Evolutionary conservation across 2,888 invertebrate genomes (phyloP).

Genomic region (Lasioglossum morio): DNA sequence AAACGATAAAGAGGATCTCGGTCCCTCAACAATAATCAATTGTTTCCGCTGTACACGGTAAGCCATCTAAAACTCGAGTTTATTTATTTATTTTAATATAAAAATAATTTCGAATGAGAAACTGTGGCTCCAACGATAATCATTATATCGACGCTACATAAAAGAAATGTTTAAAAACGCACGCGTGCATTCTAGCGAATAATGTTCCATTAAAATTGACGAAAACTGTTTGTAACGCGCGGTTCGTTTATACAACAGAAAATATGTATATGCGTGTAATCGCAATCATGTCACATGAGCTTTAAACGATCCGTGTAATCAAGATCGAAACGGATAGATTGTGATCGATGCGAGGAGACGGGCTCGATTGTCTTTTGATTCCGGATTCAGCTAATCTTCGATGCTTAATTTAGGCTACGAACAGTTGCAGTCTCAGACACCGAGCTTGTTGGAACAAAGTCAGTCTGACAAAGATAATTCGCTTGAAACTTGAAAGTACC

Average conservation of each 20-base stretch:
- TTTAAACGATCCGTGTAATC: conserved; percentile 31
- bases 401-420: neutral
- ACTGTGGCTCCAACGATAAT: neutral
- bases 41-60: too few relatives aligned
- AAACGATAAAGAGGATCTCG: too few relatives aligned
- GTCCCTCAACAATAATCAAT: too few relatives aligned
- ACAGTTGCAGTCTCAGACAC: too few relatives aligned
- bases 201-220: conserved; percentile 30
- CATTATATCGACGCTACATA: neutral
- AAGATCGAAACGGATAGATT: conserved; percentile 28
- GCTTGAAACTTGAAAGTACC: neutral
- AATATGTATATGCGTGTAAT: neutral
- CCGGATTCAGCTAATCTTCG: neutral
- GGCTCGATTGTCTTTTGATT: conserved; percentile 17
- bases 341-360: conserved; percentile 24
- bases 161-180: conserved; percentile 13
- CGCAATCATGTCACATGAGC: conserved; percentile 33
- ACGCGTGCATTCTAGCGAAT: neutral
- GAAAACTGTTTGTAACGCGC: neutral
- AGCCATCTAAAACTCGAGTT: too few relatives aligned
- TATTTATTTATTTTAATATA: too few relatives aligned
- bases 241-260: neutral
- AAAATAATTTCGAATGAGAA: neutral
- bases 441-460: too few relatives aligned
- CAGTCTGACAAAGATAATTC: neutral